These are phyloP conservation scores for Telmatochromis bifrenatus DNA, from an alignment of 2,113 vertebrate species.

Conservation along the genomic window DNA sequence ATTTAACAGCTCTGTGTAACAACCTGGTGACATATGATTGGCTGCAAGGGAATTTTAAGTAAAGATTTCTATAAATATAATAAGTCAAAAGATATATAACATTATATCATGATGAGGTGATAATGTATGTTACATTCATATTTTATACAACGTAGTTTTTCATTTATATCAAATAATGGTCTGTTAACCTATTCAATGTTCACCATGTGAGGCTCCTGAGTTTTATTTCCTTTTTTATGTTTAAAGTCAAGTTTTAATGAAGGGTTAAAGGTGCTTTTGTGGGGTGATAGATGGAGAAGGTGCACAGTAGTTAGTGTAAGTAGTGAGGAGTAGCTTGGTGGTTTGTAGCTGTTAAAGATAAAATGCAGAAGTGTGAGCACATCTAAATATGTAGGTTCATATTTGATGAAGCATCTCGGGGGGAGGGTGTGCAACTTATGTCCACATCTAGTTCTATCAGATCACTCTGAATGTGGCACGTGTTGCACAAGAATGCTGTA, in stretches of 20 bases:
- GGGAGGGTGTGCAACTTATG: background rate
- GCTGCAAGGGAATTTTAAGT: background rate
- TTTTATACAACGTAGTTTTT: background rate
- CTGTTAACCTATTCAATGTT: background rate
- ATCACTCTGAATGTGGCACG: slow-evolving; percentile 22
- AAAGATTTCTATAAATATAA: background rate
- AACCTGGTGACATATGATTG: background rate
- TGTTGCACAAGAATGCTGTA: slow-evolving; percentile 44
- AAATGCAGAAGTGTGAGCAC: background rate
- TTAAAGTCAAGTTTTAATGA: background rate
- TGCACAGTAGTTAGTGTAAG: background rate
- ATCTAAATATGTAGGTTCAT: background rate
- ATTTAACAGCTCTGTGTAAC: background rate
- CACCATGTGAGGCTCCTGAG: background rate
- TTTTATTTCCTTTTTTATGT: background rate
- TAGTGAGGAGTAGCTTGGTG: background rate
- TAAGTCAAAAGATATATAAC: background rate
- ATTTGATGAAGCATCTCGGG: background rate
- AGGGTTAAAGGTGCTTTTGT: background rate
- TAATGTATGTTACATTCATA: background rate
- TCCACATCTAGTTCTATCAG: background rate
- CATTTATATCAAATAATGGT: background rate
- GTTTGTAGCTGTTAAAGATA: background rate
- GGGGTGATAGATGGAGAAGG: background rate
- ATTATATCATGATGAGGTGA: background rate